Conservation (phyloP, 2,113 vertebrate genomes). For the Toxostoma redivivum region DNA sequence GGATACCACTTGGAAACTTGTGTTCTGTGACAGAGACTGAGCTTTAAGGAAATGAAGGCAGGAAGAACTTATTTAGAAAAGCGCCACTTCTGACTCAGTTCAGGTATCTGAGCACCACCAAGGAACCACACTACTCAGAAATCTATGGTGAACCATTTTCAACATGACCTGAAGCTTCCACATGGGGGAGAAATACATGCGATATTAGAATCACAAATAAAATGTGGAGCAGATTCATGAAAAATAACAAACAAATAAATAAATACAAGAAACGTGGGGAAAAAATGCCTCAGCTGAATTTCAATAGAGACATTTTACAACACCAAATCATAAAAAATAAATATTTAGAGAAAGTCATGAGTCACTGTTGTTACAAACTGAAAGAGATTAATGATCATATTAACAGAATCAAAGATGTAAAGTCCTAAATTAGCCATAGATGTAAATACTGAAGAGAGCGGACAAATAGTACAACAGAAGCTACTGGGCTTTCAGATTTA, state of each 20-base stretch:
- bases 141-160: background rate
- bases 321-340: background rate
- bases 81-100: background rate
- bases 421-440: background rate
- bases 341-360: background rate
- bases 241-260: background rate
- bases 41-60: background rate
- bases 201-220: background rate
- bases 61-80: background rate
- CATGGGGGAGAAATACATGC: background rate
- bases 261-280: background rate
- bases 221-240: background rate
- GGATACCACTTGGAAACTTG: background rate
- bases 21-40: background rate
- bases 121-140: background rate
- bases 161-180: background rate
- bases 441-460: background rate
- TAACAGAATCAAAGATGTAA: background rate
- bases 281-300: background rate
- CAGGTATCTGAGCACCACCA: background rate
- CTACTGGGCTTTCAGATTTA: background rate
- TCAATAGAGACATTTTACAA: background rate
- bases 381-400: background rate
- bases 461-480: background rate
- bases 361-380: background rate